Evolutionary conservation across 2,113 vertebrate species (phyloP).

Genomic region (Fulica atra): DNA sequence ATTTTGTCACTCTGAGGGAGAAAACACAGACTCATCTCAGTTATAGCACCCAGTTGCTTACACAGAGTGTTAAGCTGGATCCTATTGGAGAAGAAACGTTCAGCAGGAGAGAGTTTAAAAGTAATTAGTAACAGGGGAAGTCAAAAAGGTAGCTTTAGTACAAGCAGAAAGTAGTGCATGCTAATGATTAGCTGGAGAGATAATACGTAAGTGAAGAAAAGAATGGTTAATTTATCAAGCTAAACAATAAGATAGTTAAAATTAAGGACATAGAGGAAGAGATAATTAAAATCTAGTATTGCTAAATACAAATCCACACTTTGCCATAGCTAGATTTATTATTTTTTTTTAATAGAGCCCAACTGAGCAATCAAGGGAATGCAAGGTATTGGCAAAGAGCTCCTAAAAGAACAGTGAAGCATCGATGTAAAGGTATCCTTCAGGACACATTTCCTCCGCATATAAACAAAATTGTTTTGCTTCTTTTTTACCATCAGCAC

Average conservation of each 20-base stretch:
- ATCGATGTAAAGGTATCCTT: neutral
- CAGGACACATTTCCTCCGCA: neutral
- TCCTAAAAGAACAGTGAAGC: conserved; percentile 23
- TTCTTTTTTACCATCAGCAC: neutral
- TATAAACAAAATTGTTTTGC: conserved; percentile 33
- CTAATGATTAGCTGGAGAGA: conserved; percentile 10
- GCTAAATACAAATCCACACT: neutral
- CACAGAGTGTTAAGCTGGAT: neutral
- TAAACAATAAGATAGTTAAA: conserved; percentile 50
- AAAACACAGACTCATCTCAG: conserved; percentile 5
- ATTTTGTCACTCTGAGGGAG: neutral
- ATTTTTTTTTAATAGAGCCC: conserved; percentile 23
- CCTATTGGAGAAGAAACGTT: neutral
- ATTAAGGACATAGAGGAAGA: conserved; percentile 8
- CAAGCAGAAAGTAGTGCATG: neutral
- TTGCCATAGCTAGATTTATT: neutral
- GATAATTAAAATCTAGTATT: conserved; percentile 45
- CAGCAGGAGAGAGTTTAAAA: conserved; percentile 32
- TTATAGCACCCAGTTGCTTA: neutral
- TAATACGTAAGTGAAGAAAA: neutral
- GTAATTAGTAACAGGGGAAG: conserved; percentile 19
- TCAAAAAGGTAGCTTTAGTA: neutral
- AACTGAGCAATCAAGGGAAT: neutral
- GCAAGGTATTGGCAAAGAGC: neutral
- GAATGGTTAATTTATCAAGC: conserved; percentile 49